A percentile compares a stretch with the other conserved stretches of the same genome.
Conservation (phyloP, 1,140 invertebrate genomes). For the Zaprionus ghesquierei region DNA sequence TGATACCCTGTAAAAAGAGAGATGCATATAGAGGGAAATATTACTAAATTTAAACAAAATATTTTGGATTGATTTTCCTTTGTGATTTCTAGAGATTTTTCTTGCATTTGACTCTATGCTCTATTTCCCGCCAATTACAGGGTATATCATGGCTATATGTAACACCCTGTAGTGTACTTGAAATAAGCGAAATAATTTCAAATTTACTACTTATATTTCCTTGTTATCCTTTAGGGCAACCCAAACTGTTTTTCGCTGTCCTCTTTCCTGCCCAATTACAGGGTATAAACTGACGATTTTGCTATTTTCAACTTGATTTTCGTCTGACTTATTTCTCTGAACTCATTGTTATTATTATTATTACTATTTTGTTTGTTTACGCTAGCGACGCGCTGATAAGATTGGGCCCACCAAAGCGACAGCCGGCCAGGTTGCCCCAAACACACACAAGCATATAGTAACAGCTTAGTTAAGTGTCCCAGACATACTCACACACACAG, state of each 20-base stretch:
- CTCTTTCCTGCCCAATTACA: background rate
- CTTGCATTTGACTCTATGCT: background rate
- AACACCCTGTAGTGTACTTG: too few species aligned
- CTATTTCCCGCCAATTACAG: background rate
- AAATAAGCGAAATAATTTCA: too few species aligned
- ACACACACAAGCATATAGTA: slow-evolving; percentile 13
- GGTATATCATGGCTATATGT: background rate
- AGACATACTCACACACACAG: slow-evolving; percentile 7
- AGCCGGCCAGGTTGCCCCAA: slow-evolving; percentile 39
- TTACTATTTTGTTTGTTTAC: slow-evolving; percentile 73
- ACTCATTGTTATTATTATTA: slow-evolving; percentile 47
- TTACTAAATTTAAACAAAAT: background rate
- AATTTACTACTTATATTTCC: too few species aligned
- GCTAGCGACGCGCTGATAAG: slow-evolving; percentile 55
- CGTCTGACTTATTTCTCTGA: slow-evolving; percentile 24
- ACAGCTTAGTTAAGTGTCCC: slow-evolving; percentile 44
- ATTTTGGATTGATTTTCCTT: too few species aligned
- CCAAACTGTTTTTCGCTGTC: too few species aligned
- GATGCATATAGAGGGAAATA: background rate
- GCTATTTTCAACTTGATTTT: background rate
- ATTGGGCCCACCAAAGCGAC: slow-evolving; percentile 44
- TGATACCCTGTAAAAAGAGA: background rate
- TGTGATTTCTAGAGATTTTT: background rate
- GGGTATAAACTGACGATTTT: background rate
- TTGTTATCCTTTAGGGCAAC: too few species aligned